Conservation (phyloP, 2,888 invertebrate species). For the Dione juno region DNA sequence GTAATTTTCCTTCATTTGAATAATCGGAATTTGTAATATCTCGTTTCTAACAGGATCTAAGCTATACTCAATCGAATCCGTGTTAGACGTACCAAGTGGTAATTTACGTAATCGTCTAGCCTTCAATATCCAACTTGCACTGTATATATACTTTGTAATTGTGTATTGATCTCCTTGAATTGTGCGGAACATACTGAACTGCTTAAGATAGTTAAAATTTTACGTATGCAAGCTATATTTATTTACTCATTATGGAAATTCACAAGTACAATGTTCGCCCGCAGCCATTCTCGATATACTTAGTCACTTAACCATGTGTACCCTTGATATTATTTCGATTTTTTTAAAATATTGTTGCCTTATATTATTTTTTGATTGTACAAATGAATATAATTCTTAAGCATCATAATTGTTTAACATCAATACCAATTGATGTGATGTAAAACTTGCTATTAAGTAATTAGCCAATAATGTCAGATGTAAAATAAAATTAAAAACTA, state of each 20-base stretch:
- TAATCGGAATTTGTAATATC: slow-evolving; percentile 24
- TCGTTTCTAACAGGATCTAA: slow-evolving; percentile 40
- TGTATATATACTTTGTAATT: slow-evolving; percentile 54
- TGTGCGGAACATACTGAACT: slow-evolving; percentile 67
- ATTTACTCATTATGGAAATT: slow-evolving; percentile 27
- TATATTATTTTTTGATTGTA: not conserved
- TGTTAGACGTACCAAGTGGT: slow-evolving; percentile 47
- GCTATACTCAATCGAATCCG: slow-evolving; percentile 42
- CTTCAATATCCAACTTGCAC: slow-evolving; percentile 49
- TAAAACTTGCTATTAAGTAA: not conserved
- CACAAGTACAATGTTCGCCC: slow-evolving; percentile 24
- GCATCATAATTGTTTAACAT: not conserved
- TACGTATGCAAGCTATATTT: slow-evolving; percentile 23
- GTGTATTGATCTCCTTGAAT: slow-evolving; percentile 77
- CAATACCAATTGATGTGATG: not conserved
- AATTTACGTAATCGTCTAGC: slow-evolving; percentile 61
- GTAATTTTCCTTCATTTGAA: slow-evolving; percentile 13
- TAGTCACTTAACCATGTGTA: slow-evolving; percentile 30
- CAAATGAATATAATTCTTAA: not conserved
- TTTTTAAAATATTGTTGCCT: slow-evolving; percentile 4
- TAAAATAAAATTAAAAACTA: slow-evolving; percentile 24
- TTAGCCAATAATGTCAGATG: not conserved
- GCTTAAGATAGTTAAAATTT: slow-evolving; percentile 25
- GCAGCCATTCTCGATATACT: slow-evolving; percentile 29
- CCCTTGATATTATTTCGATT: slow-evolving; percentile 25